Percentiles rank a stretch among this genome's conserved stretches.
These are phyloP conservation scores for Tryphoninae sp. DNA, from an alignment of 2,888 invertebrate species.

Conservation along the genomic window DNA sequence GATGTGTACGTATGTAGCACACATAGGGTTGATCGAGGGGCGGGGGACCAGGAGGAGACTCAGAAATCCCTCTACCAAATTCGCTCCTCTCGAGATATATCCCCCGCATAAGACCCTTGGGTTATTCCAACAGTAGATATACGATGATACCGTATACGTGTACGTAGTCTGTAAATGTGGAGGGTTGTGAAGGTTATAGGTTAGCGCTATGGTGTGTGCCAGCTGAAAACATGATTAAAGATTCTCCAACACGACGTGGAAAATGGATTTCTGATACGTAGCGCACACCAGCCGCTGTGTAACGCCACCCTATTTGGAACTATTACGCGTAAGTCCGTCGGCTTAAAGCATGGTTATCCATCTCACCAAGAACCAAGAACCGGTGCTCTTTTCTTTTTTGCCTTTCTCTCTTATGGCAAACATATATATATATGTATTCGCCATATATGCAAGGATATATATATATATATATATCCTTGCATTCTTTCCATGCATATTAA, in stretches of 20 bases:
- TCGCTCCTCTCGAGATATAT: constrained; percentile 58
- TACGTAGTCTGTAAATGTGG: constrained; percentile 19
- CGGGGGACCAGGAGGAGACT: constrained; percentile 41
- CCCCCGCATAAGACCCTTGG: constrained; percentile 51
- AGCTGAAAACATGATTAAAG: constrained; percentile 79
- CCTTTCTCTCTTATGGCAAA: constrained; percentile 4
- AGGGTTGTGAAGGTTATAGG: constrained; percentile 17
- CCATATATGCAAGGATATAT: too few species aligned
- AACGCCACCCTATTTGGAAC: constrained; percentile 79
- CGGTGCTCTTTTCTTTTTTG: constrained; percentile 38
- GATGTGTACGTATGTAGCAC: constrained; percentile 4
- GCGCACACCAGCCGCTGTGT: constrained; percentile 63
- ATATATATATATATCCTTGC: too few species aligned
- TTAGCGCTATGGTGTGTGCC: constrained; percentile 52
- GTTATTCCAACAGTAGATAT: constrained; percentile 49
- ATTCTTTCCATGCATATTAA: neutral
- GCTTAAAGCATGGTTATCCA: constrained; percentile 74
- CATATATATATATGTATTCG: constrained; percentile 37
- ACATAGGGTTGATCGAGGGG: neutral
- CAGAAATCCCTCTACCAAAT: constrained; percentile 61
- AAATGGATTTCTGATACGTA: constrained; percentile 79
- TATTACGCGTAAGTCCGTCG: constrained; percentile 76
- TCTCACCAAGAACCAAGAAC: constrained; percentile 57
- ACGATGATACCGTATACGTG: constrained; percentile 3
- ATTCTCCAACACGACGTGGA: constrained; percentile 73